Evolutionary conservation across 2,797 vertebrate species (phyloP).

Genomic region (Phrynocephalus guinanensis): DNA sequence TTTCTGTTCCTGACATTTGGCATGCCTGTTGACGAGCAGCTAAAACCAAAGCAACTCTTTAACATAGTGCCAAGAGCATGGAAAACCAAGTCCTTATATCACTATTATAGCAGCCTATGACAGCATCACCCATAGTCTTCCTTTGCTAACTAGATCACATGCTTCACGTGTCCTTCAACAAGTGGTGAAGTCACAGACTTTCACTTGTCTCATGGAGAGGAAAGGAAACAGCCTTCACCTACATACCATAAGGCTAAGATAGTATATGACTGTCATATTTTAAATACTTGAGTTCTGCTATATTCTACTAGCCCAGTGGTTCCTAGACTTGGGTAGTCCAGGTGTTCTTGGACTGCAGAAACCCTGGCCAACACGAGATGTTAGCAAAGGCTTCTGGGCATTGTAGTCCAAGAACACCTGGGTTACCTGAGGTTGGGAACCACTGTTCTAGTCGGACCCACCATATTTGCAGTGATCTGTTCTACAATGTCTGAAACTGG

Average conservation of each 20-base stretch:
- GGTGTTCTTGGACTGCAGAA: no score
- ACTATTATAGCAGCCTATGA: no score
- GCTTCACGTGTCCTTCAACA: no score
- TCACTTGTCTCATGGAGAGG: neutral
- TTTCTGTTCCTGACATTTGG: neutral
- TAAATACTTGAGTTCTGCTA: neutral
- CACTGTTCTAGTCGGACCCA: no score
- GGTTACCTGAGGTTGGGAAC: no score
- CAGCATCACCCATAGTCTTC: no score
- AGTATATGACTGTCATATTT: neutral
- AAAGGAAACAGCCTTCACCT: neutral
- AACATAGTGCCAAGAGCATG: neutral
- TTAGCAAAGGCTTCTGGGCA: no score
- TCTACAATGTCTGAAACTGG: no score
- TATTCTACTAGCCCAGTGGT: neutral
- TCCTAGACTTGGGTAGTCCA: no score
- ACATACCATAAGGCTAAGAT: neutral
- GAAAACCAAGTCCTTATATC: neutral
- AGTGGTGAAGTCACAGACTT: neutral
- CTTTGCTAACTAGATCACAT: neutral
- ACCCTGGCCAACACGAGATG: no score
- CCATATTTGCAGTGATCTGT: no score
- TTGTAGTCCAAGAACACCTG: no score
- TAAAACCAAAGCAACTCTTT: neutral
- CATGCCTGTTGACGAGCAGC: neutral